Evolutionary conservation across 2,888 invertebrate genomes (phyloP).

Genomic region (Agelastica alni): DNA sequence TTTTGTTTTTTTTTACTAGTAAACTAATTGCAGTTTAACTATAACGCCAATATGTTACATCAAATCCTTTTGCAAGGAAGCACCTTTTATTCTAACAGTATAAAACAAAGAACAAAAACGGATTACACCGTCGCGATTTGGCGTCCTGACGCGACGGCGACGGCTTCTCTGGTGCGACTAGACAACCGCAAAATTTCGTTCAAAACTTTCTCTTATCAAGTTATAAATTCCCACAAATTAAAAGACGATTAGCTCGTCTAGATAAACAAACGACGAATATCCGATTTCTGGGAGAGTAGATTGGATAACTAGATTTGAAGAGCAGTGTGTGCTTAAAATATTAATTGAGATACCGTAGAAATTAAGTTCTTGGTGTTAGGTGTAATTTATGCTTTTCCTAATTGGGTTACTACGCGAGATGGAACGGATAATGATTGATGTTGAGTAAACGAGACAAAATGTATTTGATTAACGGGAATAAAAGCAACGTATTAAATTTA

Average conservation of each 20-base stretch:
- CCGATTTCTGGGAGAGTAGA: slow-evolving; percentile 41
- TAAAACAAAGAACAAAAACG: too few species aligned
- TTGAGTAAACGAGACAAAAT: slow-evolving; percentile 5
- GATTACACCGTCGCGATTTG: not conserved
- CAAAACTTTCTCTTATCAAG: slow-evolving; percentile 13
- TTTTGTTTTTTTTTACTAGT: too few species aligned
- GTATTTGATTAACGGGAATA: too few species aligned
- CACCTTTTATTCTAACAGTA: too few species aligned
- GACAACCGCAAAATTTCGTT: slow-evolving; percentile 11
- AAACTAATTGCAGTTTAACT: too few species aligned
- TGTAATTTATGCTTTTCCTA: slow-evolving; percentile 50
- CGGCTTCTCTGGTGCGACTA: slow-evolving; percentile 1
- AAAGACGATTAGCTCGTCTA: slow-evolving; percentile 42
- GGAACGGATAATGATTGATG: slow-evolving; percentile 25
- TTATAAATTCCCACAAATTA: slow-evolving; percentile 40
- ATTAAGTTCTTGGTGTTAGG: slow-evolving; percentile 44
- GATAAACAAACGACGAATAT: slow-evolving; percentile 46
- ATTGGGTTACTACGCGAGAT: slow-evolving; percentile 44
- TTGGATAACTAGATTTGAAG: slow-evolving; percentile 38
- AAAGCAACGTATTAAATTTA: too few species aligned
- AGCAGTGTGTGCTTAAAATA: slow-evolving; percentile 47
- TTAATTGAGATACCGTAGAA: slow-evolving; percentile 45
- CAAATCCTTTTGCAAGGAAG: too few species aligned
- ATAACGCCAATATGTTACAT: too few species aligned
- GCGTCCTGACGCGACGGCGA: too few species aligned